Evolutionary conservation across 2,888 invertebrate species (phyloP).

Genomic region (Petrolisthes manimaculis): DNA sequence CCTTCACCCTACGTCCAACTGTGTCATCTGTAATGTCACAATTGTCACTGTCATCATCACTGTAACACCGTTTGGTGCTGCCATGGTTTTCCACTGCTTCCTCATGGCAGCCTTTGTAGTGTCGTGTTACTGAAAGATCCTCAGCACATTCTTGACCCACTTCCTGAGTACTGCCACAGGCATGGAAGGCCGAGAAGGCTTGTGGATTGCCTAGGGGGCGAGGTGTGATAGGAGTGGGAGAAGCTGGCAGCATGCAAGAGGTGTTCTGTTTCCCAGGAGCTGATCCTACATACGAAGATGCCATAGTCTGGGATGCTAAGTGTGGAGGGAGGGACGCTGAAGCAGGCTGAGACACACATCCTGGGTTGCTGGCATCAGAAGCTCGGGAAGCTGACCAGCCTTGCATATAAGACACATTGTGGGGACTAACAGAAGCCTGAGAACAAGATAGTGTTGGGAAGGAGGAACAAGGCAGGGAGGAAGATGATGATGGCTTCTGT

Average conservation of each 20-base stretch:
- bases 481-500: conserved; percentile 13
- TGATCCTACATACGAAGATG: conserved; percentile 16
- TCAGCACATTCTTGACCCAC: conserved; percentile 51
- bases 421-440: conserved; percentile 22
- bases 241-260: conserved; percentile 15
- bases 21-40: conserved; percentile 54
- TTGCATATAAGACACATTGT: conserved; percentile 31
- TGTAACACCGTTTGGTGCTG: conserved; percentile 34
- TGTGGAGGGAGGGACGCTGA: conserved; percentile 24
- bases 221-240: conserved; percentile 17
- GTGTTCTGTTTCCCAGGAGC: conserved; percentile 21
- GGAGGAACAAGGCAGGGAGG: conserved; percentile 22
- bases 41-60: conserved; percentile 56
- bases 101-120: conserved; percentile 33
- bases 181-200: conserved; percentile 51
- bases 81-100: conserved; percentile 26
- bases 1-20: conserved; percentile 54
- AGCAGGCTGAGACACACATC: conserved; percentile 33
- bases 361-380: conserved; percentile 16
- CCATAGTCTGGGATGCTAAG: conserved; percentile 33
- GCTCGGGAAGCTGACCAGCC: conserved; percentile 18
- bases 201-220: conserved; percentile 21
- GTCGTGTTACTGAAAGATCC: conserved; percentile 36
- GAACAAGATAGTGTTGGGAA: conserved; percentile 21
- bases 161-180: conserved; percentile 41